Conservation (phyloP, 2,888 invertebrate species). For the Aphodius sticticus region DNA sequence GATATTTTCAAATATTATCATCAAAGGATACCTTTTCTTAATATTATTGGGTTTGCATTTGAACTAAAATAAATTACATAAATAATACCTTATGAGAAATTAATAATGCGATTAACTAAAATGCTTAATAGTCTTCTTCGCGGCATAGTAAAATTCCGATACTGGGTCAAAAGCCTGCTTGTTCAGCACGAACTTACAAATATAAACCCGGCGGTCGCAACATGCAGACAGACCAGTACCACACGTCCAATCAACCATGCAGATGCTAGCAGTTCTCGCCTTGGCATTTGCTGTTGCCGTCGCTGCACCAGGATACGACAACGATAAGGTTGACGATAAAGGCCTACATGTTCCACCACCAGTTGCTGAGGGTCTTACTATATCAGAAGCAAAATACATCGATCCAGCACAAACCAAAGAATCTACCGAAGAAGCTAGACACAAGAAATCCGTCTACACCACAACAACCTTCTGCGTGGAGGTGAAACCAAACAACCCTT, state of each 20-base stretch:
- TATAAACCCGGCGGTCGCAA: neutral
- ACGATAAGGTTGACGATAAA: neutral
- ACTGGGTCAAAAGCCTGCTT: neutral
- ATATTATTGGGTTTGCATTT: too few species aligned
- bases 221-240: neutral
- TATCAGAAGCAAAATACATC: neutral
- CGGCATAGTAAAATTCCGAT: neutral
- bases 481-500: slow-evolving; percentile 56
- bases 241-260: slow-evolving; percentile 6
- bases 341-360: neutral
- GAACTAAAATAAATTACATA: too few species aligned
- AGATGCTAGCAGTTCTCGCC: slow-evolving; percentile 9
- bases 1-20: too few species aligned
- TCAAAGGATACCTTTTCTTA: too few species aligned
- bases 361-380: neutral
- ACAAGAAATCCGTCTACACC: slow-evolving; percentile 55
- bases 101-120: neutral
- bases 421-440: slow-evolving; percentile 34
- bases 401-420: neutral
- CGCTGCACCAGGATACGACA: neutral
- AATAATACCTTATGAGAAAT: neutral
- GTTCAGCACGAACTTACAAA: neutral
- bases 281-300: neutral
- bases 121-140: neutral
- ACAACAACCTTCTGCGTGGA: slow-evolving; percentile 62